Conservation (phyloP, 2,113 vertebrate genomes). For the Heliornis fulica region DNA sequence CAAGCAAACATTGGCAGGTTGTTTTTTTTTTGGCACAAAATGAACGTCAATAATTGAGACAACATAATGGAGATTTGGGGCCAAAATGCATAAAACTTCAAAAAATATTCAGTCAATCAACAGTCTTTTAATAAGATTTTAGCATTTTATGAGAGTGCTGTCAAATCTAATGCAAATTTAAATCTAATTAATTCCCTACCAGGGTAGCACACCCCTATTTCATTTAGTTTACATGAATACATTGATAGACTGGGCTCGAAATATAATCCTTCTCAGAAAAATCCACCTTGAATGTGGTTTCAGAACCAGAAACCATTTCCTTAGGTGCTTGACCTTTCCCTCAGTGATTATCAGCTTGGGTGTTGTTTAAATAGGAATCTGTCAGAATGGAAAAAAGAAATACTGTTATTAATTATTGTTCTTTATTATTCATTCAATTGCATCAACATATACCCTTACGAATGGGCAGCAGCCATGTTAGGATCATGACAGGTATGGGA, state of each 20-base stretch:
- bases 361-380: neutral
- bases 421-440: neutral
- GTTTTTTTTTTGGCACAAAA: neutral
- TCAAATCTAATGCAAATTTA: neutral
- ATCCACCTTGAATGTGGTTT: neutral
- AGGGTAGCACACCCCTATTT: neutral
- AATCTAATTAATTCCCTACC: neutral
- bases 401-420: neutral
- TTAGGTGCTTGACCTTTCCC: accelerated
- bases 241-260: neutral
- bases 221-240: neutral
- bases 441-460: neutral
- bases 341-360: neutral
- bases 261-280: neutral
- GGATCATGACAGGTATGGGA: neutral
- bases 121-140: neutral
- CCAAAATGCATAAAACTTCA: neutral
- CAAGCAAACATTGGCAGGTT: neutral
- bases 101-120: neutral
- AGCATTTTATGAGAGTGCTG: neutral
- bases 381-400: neutral
- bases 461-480: neutral
- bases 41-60: neutral
- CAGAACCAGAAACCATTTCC: neutral
- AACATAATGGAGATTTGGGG: neutral